Percentiles rank a stretch among this genome's conserved stretches.
Evolutionary conservation across 2,797 vertebrate genomes (phyloP).

Genomic region (Salarias fasciatus): DNA sequence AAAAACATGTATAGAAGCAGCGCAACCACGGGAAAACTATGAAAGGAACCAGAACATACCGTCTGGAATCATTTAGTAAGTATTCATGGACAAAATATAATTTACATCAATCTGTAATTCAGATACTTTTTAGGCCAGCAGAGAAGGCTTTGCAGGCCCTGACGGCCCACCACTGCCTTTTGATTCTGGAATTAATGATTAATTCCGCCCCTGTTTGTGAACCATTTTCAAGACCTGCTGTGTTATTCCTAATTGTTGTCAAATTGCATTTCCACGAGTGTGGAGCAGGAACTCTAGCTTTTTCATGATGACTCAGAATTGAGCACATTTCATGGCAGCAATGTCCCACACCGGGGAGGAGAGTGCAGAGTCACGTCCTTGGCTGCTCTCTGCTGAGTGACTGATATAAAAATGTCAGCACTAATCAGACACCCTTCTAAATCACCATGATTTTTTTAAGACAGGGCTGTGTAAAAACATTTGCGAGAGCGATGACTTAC

Average conservation of each 20-base stretch:
- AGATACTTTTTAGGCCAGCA: no score
- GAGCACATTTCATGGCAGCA: constrained; percentile 20
- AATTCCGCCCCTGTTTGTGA: no score
- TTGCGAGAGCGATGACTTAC: constrained; percentile 46
- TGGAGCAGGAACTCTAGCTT: background rate
- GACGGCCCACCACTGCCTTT: no score
- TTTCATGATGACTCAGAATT: constrained; percentile 33
- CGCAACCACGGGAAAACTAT: no score
- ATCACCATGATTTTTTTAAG: constrained; percentile 44
- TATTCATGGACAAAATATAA: no score
- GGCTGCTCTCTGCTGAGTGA: constrained; percentile 22
- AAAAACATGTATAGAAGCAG: no score
- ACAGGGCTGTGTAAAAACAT: constrained; percentile 43
- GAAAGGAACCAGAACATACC: no score
- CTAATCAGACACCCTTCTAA: constrained; percentile 49
- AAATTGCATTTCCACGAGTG: constrained; percentile 7
- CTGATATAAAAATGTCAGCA: constrained; percentile 40
- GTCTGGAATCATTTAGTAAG: no score
- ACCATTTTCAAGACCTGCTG: background rate
- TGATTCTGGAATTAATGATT: no score
- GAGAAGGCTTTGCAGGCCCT: no score
- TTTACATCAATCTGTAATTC: no score
- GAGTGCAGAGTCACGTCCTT: constrained; percentile 10
- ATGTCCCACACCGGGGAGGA: constrained; percentile 17
- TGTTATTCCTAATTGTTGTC: constrained; percentile 1